Evolutionary conservation across 2,113 vertebrate species (phyloP), one percentile per base, ranked within the genome.

Genomic region (Artemisiospiza belli): DNA sequence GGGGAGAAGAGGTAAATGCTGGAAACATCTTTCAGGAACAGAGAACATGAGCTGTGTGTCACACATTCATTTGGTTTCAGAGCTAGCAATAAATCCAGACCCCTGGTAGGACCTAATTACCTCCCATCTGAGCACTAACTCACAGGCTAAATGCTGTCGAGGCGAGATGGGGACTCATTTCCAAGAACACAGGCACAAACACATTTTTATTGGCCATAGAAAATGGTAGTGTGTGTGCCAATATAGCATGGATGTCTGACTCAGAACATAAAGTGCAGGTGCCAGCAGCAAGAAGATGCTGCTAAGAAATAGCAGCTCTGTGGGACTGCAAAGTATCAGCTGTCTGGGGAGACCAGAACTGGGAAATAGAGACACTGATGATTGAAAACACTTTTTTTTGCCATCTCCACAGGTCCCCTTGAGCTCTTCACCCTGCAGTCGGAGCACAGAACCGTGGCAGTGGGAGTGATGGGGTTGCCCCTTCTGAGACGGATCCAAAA

Each of bases 161-260:
- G 80, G 92, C 75, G 77, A 90, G 83, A 93, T 58, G 58, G 73
- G 86, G 66, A 94, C 66, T 90, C 88, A 94, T 94, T 97, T 95
- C 92, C 86, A 94, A 79, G 95, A 92, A 95, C 74, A 94, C 90
- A 96, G 92, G 66, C 92, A 58, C 80, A 93, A 96, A 96, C 92
- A 94, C 85, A 68, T 96, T 95, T 96, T 95, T 96, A 96, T 96
- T 97, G 95, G 92, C 90, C 94, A 68, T 84, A 89, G 92, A 96
- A 76, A 93, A 83, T 89, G 90, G 94, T 94, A 89, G 73, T 87
- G 77, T 39, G 92, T 75, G 90, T 84, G 94, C 90, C 94, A 94
- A 95, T 93, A 89, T 69, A 96, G 92, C 92, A 96, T 93, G 92
- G 76, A 96, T 89, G 74, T 96, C 91, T 96, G 93, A 96, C 86